These are phyloP conservation scores for Hylyphantes graminicola DNA, from an alignment of 1,140 invertebrate species.

Conservation along the genomic window DNA sequence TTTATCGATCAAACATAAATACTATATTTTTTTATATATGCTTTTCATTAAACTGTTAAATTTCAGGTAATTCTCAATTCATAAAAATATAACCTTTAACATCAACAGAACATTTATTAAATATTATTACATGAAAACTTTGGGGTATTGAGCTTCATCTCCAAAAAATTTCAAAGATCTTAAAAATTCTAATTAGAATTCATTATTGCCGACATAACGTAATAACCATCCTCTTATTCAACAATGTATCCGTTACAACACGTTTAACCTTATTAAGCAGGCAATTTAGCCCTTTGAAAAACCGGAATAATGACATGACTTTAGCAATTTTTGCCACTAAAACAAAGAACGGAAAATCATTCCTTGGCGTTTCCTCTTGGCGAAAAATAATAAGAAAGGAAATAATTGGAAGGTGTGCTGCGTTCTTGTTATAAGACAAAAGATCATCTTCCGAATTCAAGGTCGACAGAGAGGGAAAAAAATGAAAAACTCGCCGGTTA, in stretches of 20 bases:
- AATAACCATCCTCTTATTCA: neutral
- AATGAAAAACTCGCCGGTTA: neutral
- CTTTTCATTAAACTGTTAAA: too few relatives aligned
- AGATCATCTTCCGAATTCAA: slow-evolving; percentile 35
- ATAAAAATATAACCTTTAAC: too few relatives aligned
- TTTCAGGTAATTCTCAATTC: too few relatives aligned
- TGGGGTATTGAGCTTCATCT: too few relatives aligned
- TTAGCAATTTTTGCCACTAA: too few relatives aligned
- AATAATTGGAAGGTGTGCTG: slow-evolving; percentile 5
- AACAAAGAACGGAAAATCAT: slow-evolving; percentile 11
- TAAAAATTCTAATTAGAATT: too few relatives aligned
- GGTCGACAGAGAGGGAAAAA: slow-evolving; percentile 22
- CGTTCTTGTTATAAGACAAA: slow-evolving; percentile 24
- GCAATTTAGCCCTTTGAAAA: slow-evolving; percentile 13
- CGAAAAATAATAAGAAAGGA: slow-evolving; percentile 19
- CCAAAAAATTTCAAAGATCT: too few relatives aligned
- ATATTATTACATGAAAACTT: too few relatives aligned
- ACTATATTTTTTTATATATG: too few relatives aligned
- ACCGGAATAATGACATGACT: slow-evolving; percentile 2
- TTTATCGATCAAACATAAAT: too few relatives aligned
- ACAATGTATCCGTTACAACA: slow-evolving; percentile 23
- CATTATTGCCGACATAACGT: too few relatives aligned
- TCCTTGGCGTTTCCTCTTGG: slow-evolving; percentile 8
- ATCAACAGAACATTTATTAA: too few relatives aligned
- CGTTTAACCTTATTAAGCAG: slow-evolving; percentile 9